Evolutionary conservation across 2,113 vertebrate genomes (phyloP).

Genomic region (Panthera tigris): DNA sequence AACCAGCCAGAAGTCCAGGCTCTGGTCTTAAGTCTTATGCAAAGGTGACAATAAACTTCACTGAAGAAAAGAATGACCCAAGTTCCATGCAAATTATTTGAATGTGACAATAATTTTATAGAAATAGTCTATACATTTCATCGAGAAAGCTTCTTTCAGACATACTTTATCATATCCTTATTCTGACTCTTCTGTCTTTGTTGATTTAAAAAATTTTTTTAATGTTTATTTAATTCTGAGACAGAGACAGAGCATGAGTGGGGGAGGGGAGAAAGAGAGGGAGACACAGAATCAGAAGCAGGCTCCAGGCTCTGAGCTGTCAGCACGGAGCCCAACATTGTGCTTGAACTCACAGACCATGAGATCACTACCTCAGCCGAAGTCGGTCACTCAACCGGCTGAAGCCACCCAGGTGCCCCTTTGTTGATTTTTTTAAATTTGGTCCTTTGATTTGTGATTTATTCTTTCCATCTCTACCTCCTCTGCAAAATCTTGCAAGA

Average conservation of each 20-base stretch:
- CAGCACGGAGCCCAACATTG: too few species aligned
- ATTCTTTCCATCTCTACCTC: neutral
- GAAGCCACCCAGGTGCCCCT: neutral
- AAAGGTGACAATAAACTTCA: neutral
- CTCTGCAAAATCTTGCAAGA: conserved; percentile 26
- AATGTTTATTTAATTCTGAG: too few species aligned
- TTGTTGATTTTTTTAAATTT: conserved; percentile 4
- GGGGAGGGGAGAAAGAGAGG: too few species aligned
- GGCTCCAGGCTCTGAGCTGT: too few species aligned
- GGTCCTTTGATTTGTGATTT: neutral
- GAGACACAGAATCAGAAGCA: too few species aligned
- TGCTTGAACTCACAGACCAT: too few species aligned
- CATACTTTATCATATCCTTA: neutral
- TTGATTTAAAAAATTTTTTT: neutral
- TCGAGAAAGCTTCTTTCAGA: neutral
- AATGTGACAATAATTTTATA: neutral
- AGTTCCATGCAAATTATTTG: neutral
- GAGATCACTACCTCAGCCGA: too few species aligned
- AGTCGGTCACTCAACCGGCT: too few species aligned
- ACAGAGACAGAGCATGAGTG: too few species aligned
- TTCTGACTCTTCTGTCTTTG: neutral
- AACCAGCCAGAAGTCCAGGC: neutral
- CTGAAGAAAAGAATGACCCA: neutral
- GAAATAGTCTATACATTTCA: neutral
- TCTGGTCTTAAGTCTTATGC: neutral